Evolutionary conservation across 1,140 invertebrate genomes (phyloP), one percentile per base, ranked within the genome.

Genomic region (Ephestia elutella): DNA sequence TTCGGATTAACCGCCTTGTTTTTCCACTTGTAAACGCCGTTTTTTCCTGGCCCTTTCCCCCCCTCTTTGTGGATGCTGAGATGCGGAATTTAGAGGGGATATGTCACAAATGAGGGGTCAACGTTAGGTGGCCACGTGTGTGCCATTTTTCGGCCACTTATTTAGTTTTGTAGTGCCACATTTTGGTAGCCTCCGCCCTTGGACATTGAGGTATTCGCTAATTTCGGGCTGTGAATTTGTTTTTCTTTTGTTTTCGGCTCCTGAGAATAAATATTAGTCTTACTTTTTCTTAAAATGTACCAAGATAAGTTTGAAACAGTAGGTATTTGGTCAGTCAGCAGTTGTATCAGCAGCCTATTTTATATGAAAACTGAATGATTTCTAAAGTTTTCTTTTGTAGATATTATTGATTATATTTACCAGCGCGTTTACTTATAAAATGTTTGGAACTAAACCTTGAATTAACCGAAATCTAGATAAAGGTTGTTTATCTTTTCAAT

Each of bases 151-250:
- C 76, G 80, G 63, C 71, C 79, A 85, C 78, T 80, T 86, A 86
- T 82, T 83, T 85, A 82, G 79, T 86, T 83, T 80, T 86, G 80
- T 75, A 81, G 77, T 59, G 60, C 35, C 64, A 73, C 75, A 75
- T 81, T 77, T 73, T 71, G 78, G 73, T 70, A 73, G 72, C 68
- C 49, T 65, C 30, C 63, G 66, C 78, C 79, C 74, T 74, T 62
- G 60, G 78, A 79, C 82, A 76, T 75, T 82, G 82, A 86, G 80
- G 82, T 82, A 86, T 82, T 79, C 66, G 70, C 73, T 75, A 86
- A 86, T 86, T 83, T 78, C 56, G 66, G 73, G 71, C 73, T 75
- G 69, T 72, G 79, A 79, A 81, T 86, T 82, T 78, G 78, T 85
- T 86, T 83, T 78, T 71, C 60, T 11, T 2, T 50, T 15, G 5